Evolutionary conservation across 2,888 invertebrate genomes (phyloP).

Genomic region (Brachypalpus laphriformis): DNA sequence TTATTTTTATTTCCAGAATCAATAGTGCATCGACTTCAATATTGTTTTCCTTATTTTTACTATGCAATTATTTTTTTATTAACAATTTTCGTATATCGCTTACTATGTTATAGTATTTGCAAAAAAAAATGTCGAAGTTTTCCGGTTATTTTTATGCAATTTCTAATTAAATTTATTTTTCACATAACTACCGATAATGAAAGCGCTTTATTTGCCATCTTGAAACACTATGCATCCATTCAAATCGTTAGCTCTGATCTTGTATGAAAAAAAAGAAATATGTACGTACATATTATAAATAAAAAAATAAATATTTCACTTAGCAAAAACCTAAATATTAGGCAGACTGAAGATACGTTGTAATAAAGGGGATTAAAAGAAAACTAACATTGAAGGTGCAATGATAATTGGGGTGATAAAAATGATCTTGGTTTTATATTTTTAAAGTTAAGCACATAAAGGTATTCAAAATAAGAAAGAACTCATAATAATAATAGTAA

Average conservation of each 20-base stretch:
- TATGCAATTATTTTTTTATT: slow-evolving; percentile 10
- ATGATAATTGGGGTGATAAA: slow-evolving; percentile 7
- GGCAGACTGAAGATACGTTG: slow-evolving; percentile 49
- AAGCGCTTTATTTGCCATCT: slow-evolving; percentile 11
- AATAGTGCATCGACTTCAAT: slow-evolving; percentile 23
- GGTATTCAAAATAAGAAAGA: neutral
- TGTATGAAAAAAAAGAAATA: slow-evolving; percentile 8
- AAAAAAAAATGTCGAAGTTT: slow-evolving; percentile 21
- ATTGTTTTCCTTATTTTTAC: slow-evolving; percentile 3
- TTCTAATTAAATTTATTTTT: slow-evolving; percentile 30
- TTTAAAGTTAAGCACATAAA: slow-evolving; percentile 12
- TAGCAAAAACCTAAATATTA: slow-evolving; percentile 70
- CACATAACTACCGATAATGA: slow-evolving; percentile 50
- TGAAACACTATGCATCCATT: slow-evolving; percentile 33
- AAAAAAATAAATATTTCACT: slow-evolving; percentile 4
- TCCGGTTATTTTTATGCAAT: slow-evolving; percentile 15
- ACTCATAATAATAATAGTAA: neutral
- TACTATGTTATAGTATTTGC: slow-evolving; percentile 1
- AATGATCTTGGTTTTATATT: neutral
- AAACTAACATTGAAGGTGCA: slow-evolving; percentile 13
- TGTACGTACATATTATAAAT: slow-evolving; percentile 17
- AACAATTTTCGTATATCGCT: slow-evolving; percentile 42
- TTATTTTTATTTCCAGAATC: slow-evolving; percentile 16
- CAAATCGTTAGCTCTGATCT: slow-evolving; percentile 4
- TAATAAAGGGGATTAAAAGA: slow-evolving; percentile 17